A percentile compares a stretch with the other conserved stretches of the same genome.
phyloP scores from a whole-genome alignment of 1,140 invertebrate genomes.

The Drosophila micromelanica region DNA sequence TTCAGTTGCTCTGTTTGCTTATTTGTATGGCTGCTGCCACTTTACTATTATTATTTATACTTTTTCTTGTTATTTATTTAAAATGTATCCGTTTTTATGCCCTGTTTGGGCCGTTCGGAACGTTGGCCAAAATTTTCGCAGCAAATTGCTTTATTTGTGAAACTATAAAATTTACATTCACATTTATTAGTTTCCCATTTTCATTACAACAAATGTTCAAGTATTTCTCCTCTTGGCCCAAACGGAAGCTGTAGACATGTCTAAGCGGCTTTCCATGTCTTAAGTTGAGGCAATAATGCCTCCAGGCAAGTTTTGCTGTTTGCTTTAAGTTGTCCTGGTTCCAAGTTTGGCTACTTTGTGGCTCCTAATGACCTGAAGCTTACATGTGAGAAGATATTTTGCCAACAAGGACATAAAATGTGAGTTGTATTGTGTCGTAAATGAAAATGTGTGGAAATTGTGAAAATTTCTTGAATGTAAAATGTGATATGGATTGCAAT shows the following conservation, averaged over 20 bases:
- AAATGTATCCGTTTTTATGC: conserved; percentile 36
- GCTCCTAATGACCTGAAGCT: conserved; percentile 56
- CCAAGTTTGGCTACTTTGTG: conserved; percentile 33
- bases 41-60: conserved; percentile 68
- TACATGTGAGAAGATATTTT: conserved; percentile 34
- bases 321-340: conserved; percentile 5
- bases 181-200: conserved; percentile 67
- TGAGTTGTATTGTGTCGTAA: background rate
- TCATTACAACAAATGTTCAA: conserved; percentile 16
- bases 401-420: conserved; percentile 44
- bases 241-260: conserved; percentile 64
- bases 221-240: conserved; percentile 2
- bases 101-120: conserved; percentile 6
- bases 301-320: conserved; percentile 35
- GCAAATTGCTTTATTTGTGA: conserved; percentile 65
- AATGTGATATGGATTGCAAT: too few species aligned
- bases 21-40: conserved; percentile 27
- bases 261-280: conserved; percentile 70
- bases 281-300: conserved; percentile 24
- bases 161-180: conserved; percentile 64
- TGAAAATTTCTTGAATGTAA: background rate
- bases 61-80: conserved; percentile 74
- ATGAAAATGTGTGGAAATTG: conserved; percentile 17
- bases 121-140: conserved; percentile 53
- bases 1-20: background rate